phyloP scores from a whole-genome alignment of 2,113 vertebrate species.

The Origma solitaria region DNA sequence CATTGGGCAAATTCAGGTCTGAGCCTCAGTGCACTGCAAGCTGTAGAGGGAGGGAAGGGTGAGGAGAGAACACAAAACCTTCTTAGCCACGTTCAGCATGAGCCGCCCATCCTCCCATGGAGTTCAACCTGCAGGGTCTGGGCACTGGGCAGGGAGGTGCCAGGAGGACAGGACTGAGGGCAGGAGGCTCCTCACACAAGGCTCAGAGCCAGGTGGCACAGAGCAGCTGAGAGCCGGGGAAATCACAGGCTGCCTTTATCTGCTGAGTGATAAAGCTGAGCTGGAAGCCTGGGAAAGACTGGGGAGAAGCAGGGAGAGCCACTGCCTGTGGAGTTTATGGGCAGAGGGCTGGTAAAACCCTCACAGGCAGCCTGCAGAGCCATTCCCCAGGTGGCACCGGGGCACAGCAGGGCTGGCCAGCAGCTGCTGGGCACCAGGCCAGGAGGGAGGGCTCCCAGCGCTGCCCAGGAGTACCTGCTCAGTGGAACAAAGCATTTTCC shows the following conservation, averaged over 20 bases:
- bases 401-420: too few relatives aligned
- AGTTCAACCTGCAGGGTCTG: fast-evolving
- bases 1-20: background rate
- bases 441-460: too few relatives aligned
- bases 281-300: background rate
- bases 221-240: too few relatives aligned
- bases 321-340: background rate
- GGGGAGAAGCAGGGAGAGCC: background rate
- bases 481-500: fast-evolving
- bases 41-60: background rate
- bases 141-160: background rate
- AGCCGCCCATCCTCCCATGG: background rate
- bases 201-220: background rate
- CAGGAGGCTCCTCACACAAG: background rate
- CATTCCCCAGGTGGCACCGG: background rate
- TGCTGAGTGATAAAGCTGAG: background rate
- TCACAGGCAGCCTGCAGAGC: fast-evolving
- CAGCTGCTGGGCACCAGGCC: too few relatives aligned
- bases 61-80: background rate
- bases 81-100: too few relatives aligned
- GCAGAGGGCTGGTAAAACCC: background rate
- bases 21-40: background rate
- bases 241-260: background rate
- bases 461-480: too few relatives aligned
- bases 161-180: background rate